Percentiles rank a stretch among this genome's conserved stretches.
phyloP scores from a whole-genome alignment of 1,140 invertebrate genomes.

The Aphaenogaster floridana region DNA sequence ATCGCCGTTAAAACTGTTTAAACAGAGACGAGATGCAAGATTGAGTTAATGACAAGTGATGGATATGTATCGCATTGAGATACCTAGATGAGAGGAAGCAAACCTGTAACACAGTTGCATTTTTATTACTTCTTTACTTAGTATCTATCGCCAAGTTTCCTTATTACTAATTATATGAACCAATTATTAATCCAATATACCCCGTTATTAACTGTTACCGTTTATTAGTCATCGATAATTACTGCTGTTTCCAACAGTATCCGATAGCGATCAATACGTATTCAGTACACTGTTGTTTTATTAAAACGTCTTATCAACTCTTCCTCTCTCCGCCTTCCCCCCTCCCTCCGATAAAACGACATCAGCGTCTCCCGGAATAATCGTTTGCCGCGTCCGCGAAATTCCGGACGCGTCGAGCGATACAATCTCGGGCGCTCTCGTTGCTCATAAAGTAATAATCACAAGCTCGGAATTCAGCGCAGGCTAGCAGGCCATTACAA shows the following conservation, averaged over 20 bases:
- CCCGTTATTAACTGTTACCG: slow-evolving; percentile 3
- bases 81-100: neutral
- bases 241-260: neutral
- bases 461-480: slow-evolving; percentile 74
- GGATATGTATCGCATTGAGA: neutral
- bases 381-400: neutral
- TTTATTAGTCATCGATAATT: slow-evolving; percentile 15
- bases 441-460: slow-evolving; percentile 85
- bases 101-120: neutral
- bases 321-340: no score
- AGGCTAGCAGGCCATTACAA: slow-evolving; percentile 45
- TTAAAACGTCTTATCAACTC: neutral
- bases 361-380: neutral
- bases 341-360: neutral
- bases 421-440: slow-evolving; percentile 78
- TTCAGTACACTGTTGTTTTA: neutral
- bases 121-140: neutral
- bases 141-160: neutral
- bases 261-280: neutral
- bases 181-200: neutral
- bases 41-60: neutral
- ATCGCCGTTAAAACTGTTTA: neutral
- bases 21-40: slow-evolving; percentile 2
- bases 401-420: slow-evolving; percentile 30
- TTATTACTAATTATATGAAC: slow-evolving; percentile 5